Evolutionary conservation across 2,113 vertebrate species (phyloP).

Genomic region (Porphyrio hochstetteri): DNA sequence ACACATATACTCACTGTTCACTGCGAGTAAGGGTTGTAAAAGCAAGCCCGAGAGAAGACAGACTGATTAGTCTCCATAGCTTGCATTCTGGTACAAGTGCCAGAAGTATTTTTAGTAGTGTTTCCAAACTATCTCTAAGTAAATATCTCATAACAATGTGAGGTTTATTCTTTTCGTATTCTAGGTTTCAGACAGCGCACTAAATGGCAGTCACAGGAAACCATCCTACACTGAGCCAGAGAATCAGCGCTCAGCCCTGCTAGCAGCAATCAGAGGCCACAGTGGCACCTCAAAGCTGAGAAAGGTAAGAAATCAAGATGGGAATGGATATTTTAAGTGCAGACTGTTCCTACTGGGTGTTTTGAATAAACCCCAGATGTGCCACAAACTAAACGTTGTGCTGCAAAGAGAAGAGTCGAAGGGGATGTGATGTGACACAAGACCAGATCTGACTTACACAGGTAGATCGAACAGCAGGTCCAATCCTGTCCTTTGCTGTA

Average conservation of each 20-base stretch:
- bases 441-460: neutral
- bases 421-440: neutral
- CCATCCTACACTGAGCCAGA: conserved; percentile 71
- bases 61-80: neutral
- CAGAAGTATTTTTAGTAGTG: neutral
- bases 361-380: neutral
- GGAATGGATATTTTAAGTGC: neutral
- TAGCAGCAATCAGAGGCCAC: conserved; percentile 88
- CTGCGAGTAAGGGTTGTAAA: neutral
- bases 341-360: neutral
- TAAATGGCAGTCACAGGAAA: conserved; percentile 65
- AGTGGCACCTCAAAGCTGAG: conserved; percentile 77
- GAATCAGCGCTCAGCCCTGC: conserved; percentile 84
- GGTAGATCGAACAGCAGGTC: neutral
- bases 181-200: conserved; percentile 73
- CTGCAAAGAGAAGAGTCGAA: neutral
- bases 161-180: neutral
- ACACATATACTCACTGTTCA: neutral
- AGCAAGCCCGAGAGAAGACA: neutral
- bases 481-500: neutral
- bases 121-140: neutral
- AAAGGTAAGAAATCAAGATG: conserved; percentile 78
- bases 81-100: neutral
- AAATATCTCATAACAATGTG: neutral
- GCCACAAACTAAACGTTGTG: neutral